A percentile compares a stretch with the other conserved stretches of the same genome.
These are phyloP conservation scores for Peromyscus californicus DNA, from an alignment of 2,113 vertebrate species.

Conservation along the genomic window DNA sequence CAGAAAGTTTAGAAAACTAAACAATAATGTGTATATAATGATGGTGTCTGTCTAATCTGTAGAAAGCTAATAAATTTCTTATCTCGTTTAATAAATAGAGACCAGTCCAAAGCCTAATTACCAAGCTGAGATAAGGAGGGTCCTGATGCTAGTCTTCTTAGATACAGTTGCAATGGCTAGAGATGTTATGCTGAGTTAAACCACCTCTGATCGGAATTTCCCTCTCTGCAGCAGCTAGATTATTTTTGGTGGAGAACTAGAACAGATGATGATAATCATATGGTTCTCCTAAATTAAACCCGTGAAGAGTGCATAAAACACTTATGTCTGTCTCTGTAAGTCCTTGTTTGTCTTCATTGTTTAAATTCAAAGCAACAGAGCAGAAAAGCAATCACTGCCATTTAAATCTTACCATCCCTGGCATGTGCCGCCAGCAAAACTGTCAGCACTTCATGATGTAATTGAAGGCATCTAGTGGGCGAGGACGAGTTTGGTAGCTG, in stretches of 20 bases:
- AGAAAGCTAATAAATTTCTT: constrained; percentile 75
- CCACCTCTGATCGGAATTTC: constrained; percentile 48
- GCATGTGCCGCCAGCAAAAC: neutral
- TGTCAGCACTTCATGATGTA: neutral
- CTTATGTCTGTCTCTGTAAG: constrained; percentile 57
- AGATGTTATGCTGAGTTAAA: neutral
- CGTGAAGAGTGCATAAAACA: constrained; percentile 50
- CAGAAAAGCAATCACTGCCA: neutral
- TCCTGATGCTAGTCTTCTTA: constrained; percentile 65
- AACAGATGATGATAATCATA: constrained; percentile 75
- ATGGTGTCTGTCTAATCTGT: constrained; percentile 53
- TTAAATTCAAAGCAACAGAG: constrained; percentile 47
- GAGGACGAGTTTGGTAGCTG: neutral
- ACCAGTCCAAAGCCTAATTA: constrained; percentile 60
- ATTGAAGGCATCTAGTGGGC: neutral
- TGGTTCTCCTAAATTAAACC: constrained; percentile 78
- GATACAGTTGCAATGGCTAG: constrained; percentile 29
- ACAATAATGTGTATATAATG: constrained; percentile 20
- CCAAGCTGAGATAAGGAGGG: constrained; percentile 62
- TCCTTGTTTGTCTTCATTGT: constrained; percentile 73
- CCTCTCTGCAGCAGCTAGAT: neutral
- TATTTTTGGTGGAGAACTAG: constrained; percentile 75
- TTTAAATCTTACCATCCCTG: neutral
- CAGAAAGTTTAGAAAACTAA: constrained; percentile 36
- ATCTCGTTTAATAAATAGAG: constrained; percentile 73